Evolutionary conservation across 2,797 vertebrate genomes (phyloP), one percentile per base, ranked within the genome.

Genomic region (Nannoperca obscura): DNA sequence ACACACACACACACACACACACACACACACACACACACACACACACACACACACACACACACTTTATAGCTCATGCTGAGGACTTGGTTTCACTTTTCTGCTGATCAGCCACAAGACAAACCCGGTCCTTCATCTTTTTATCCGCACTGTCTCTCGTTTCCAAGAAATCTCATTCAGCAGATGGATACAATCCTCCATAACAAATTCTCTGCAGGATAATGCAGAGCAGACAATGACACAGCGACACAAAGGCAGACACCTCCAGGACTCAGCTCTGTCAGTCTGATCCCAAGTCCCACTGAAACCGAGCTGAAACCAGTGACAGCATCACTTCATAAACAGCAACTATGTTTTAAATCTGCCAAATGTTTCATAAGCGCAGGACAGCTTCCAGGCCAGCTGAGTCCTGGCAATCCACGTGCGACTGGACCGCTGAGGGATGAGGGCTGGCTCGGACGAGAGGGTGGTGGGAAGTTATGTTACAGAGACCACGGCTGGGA

Each of bases 171-270:
- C 86, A 63, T 82, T 87, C 81, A 90, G 84, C 90, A 92, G 87
- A 93, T 79, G 80, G 91, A 80, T 80, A 85, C 67, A 91, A 90
- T 89, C 88, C 91, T 89, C 91, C 89, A 86, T 61, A 91, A 88
- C 83, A 81, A 85, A 90, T 92, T 81, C 80, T 80, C 82, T 78
- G 87, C 68, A 84, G 86, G 77, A 88, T 83, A 84, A 91, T 58
- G 74, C 76, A 58, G 62, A 78, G 71, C 81, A 83, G 86, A 91
- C 89, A 91, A 91, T 91, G 81, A 82, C 69, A 22, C 49, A 4
- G 38, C n/a, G 66, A 86, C 82, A 88, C 76, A 78, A 73, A 82
- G 64, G 40, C 60, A 65, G 63, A 79, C 81, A 83, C 78, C 78
- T 84, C 72, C 71, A 81, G 68, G 70, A 89, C 58, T 63, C 54